Base-by-base conservation (phyloP, 2,888 invertebrate species). In the Brenthis daphne region DNA sequence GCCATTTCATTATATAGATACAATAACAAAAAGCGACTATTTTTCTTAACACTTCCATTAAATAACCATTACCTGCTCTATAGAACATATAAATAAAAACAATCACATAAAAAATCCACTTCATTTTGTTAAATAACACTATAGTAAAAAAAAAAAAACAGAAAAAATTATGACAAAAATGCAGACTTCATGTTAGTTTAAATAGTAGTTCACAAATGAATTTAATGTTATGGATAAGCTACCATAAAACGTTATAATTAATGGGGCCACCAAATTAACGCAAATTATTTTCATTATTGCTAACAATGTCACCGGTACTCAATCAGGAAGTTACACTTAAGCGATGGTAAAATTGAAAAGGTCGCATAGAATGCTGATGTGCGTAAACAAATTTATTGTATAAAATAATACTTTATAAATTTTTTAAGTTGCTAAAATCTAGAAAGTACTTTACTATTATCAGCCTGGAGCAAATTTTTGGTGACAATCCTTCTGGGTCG, bases 81-180 rank as follows among this genome's bases (percentile, higher is more conserved):
- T 86, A 87, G 65, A 80, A 82, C 85, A 88, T 84, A 68, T 86
- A 89, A 63, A 84, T 69, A 16, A 88, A 80, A 69, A 89, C 83
- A 53, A 88, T 71, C 69, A 86, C 79, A 74, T 85, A 87, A 70
- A 88, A 84, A 68, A 84, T 16, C 86, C 85, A 87, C 87, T 90
- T 89, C 88, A 88, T 89, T 76, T 79, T 82, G 29, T 33, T 6
- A 6, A 60, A 56, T 13, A 56, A 33, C 51, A 13, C 43, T 55
- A 24, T 54, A 57, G 43, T 6, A 50, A 60, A 55, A 47, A n/a
- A n/a, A n/a, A 6, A 43, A 63, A 71, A 67, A 57, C 43, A 2
- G 63, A 60, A 13, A 47, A 61, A 48, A 64, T 33, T 64, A 47
- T 57, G 47, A 64, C 37, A 54, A 53, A 12, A 48, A 50, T 43